A percentile compares a stretch with the other conserved stretches of the same genome.
These are phyloP conservation scores for Pampus argenteus DNA, from an alignment of 2,797 vertebrate genomes.

Conservation along the genomic window DNA sequence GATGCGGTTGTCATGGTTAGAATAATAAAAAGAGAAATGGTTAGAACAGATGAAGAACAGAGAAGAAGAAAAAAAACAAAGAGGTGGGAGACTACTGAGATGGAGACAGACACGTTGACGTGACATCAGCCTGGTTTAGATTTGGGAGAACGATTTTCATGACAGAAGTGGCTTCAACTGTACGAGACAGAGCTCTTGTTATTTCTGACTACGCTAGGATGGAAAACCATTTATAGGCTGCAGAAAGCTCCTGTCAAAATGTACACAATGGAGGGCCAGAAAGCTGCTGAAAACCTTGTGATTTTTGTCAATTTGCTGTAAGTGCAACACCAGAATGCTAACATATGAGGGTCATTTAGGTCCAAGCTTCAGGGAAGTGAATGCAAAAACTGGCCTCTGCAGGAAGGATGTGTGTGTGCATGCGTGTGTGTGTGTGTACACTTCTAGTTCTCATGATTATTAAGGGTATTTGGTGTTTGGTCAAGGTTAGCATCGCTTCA, in stretches of 20 bases:
- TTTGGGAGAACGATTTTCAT: slow-evolving; percentile 30
- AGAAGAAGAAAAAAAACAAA: slow-evolving; percentile 30
- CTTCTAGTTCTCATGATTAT: neutral
- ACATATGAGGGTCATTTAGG: slow-evolving; percentile 70
- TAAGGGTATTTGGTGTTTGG: neutral
- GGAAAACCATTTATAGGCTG: slow-evolving; percentile 43
- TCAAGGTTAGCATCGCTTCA: neutral
- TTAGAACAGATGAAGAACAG: slow-evolving; percentile 26
- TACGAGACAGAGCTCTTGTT: slow-evolving; percentile 17
- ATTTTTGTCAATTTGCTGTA: slow-evolving; percentile 56
- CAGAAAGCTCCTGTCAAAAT: slow-evolving; percentile 43
- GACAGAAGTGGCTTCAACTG: slow-evolving; percentile 12
- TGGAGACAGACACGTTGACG: slow-evolving; percentile 24
- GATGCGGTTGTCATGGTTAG: slow-evolving; percentile 32
- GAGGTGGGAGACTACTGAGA: slow-evolving; percentile 11
- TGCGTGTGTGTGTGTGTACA: neutral
- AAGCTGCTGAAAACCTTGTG: slow-evolving; percentile 54
- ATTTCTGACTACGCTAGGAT: slow-evolving; percentile 17
- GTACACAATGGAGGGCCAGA: slow-evolving; percentile 21
- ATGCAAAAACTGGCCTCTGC: too few species aligned
- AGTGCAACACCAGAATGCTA: slow-evolving; percentile 54
- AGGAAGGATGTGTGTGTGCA: neutral
- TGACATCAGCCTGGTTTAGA: slow-evolving; percentile 40
- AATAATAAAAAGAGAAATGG: slow-evolving; percentile 36
- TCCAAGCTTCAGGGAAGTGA: slow-evolving; percentile 46